Percentiles rank a stretch among this genome's conserved stretches.
Evolutionary conservation across 2,113 vertebrate species (phyloP).

Genomic region (Oophaga pumilio): DNA sequence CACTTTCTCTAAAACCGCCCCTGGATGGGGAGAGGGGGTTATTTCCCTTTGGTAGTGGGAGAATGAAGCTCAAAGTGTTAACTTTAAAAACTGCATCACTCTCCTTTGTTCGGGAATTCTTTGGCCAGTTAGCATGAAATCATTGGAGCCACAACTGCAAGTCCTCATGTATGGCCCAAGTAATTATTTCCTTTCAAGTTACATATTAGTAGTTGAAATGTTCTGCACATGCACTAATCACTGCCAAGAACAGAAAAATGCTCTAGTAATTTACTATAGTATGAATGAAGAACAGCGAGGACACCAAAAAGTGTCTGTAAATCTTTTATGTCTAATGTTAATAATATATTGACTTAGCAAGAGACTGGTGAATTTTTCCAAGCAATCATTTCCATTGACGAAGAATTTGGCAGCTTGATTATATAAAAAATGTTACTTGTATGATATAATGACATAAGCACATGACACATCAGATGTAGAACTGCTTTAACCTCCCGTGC

Average conservation of each 20-base stretch:
- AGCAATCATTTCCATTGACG: background rate
- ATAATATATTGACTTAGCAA: background rate
- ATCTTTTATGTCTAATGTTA: background rate
- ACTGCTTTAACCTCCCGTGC: background rate
- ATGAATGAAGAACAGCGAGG: background rate
- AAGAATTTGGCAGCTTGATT: background rate
- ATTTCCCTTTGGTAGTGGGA: too few species aligned
- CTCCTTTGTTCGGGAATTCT: background rate
- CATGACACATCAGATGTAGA: background rate
- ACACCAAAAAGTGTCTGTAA: background rate
- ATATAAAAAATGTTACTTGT: background rate
- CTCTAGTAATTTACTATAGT: background rate
- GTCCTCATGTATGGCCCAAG: background rate
- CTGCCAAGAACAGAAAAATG: background rate
- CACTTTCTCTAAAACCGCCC: too few species aligned
- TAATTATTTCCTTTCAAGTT: background rate
- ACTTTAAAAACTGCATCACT: background rate
- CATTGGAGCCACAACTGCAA: background rate
- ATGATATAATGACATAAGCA: background rate
- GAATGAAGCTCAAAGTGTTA: background rate
- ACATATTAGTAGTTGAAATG: slow-evolving; percentile 1
- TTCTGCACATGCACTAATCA: background rate
- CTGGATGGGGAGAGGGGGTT: too few species aligned
- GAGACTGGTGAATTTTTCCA: background rate
- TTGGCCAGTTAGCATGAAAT: background rate